Evolutionary conservation across 2,888 invertebrate genomes (phyloP).

Genomic region (Noctua pronuba): DNA sequence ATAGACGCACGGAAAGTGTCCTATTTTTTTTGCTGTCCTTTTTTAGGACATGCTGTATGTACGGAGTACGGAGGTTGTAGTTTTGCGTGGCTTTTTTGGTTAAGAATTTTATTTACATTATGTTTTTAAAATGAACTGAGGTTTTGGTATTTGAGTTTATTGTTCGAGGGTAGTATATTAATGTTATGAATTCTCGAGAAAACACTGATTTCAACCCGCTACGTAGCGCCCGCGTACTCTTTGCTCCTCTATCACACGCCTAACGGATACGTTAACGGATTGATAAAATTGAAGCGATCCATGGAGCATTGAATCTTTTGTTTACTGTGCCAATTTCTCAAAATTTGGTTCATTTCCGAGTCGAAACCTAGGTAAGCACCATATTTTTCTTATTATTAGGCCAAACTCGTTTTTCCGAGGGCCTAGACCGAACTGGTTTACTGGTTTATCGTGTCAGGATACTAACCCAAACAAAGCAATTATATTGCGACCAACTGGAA

Average conservation of each 20-base stretch:
- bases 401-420: no score
- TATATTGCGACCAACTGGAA: neutral
- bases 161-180: slow-evolving; percentile 1
- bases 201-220: neutral
- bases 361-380: neutral
- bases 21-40: slow-evolving; percentile 54
- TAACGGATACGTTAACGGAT: neutral
- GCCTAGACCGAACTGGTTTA: neutral
- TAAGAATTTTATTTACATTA: slow-evolving; percentile 45
- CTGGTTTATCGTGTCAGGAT: neutral
- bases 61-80: slow-evolving; percentile 29
- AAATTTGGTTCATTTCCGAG: neutral
- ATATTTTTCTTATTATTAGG: neutral
- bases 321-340: neutral
- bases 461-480: neutral
- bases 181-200: slow-evolving; percentile 2
- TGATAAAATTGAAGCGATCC: neutral
- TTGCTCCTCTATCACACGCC: neutral
- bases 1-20: slow-evolving; percentile 66
- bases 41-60: slow-evolving; percentile 50
- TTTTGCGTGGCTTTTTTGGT: slow-evolving; percentile 26
- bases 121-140: slow-evolving; percentile 38
- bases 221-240: neutral
- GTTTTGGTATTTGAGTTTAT: slow-evolving; percentile 26
- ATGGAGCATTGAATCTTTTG: neutral